These are phyloP conservation scores for Tetraneura akinire DNA, from an alignment of 1,140 invertebrate species.

Conservation along the genomic window DNA sequence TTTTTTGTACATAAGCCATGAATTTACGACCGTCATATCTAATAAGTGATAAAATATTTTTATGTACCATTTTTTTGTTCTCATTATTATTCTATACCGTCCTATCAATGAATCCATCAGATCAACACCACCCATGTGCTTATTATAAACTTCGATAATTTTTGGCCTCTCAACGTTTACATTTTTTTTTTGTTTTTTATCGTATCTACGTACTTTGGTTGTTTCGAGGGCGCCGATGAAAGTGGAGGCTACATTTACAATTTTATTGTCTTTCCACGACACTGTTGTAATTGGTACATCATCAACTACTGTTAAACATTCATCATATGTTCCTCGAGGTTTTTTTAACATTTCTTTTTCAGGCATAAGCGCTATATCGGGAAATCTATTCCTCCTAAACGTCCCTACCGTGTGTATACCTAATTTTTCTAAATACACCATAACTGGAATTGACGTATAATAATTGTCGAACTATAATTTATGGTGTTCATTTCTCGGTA, in stretches of 20 bases:
- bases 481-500: too few species aligned
- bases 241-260: background rate
- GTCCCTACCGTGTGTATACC: background rate
- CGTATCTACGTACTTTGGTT: background rate
- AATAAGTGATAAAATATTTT: background rate
- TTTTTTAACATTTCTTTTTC: background rate
- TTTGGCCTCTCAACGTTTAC: background rate
- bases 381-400: background rate
- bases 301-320: background rate
- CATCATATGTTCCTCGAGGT: background rate
- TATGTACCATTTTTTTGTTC: background rate
- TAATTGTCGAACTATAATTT: background rate
- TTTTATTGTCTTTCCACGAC: background rate
- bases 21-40: background rate
- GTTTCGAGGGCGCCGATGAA: background rate
- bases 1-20: background rate
- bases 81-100: background rate
- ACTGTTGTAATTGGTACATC: background rate
- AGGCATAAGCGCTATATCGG: background rate
- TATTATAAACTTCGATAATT: background rate
- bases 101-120: background rate
- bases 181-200: background rate
- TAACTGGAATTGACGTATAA: background rate
- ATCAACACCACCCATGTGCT: too few species aligned
- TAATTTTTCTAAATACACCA: background rate